Percentiles rank a stretch among this genome's conserved stretches.
Evolutionary conservation across 2,888 invertebrate species (phyloP).

Genomic region (Odontocolon sp.): DNA sequence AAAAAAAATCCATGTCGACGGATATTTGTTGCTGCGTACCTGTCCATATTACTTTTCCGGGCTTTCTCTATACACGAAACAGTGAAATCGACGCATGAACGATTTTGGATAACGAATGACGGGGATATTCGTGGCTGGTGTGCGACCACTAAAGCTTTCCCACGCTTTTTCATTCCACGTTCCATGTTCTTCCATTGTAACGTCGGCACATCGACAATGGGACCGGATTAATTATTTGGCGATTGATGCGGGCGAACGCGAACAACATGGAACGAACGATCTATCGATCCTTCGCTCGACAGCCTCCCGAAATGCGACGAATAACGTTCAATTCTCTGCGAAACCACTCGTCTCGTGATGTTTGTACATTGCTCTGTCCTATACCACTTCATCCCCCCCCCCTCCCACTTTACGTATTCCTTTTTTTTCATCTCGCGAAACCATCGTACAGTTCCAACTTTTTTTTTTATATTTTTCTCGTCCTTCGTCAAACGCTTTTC

Average conservation of each 20-base stretch:
- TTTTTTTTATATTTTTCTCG: too few species aligned
- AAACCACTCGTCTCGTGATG: background rate
- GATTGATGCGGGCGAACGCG: conserved; percentile 30
- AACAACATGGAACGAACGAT: conserved; percentile 24
- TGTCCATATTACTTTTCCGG: conserved; percentile 11
- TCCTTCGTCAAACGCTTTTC: too few species aligned
- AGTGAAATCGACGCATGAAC: conserved; percentile 23
- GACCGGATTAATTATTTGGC: conserved; percentile 52
- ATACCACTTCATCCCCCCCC: background rate
- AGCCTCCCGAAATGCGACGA: background rate
- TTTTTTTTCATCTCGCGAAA: background rate
- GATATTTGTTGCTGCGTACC: conserved; percentile 7
- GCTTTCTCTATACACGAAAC: conserved; percentile 14
- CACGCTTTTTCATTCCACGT: conserved; percentile 45
- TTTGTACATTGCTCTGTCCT: background rate
- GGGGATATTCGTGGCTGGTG: background rate
- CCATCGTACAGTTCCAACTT: too few species aligned
- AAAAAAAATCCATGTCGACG: conserved; percentile 18
- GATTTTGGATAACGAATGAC: conserved; percentile 40
- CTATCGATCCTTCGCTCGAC: conserved; percentile 10
- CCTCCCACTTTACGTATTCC: background rate
- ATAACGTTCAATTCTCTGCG: background rate
- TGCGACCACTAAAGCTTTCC: conserved; percentile 4
- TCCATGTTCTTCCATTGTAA: conserved; percentile 39
- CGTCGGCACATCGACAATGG: conserved; percentile 25